A percentile compares a stretch with the other conserved stretches of the same genome.
Conservation (phyloP, 2,888 invertebrate species). For the Mylabris sibirica region DNA sequence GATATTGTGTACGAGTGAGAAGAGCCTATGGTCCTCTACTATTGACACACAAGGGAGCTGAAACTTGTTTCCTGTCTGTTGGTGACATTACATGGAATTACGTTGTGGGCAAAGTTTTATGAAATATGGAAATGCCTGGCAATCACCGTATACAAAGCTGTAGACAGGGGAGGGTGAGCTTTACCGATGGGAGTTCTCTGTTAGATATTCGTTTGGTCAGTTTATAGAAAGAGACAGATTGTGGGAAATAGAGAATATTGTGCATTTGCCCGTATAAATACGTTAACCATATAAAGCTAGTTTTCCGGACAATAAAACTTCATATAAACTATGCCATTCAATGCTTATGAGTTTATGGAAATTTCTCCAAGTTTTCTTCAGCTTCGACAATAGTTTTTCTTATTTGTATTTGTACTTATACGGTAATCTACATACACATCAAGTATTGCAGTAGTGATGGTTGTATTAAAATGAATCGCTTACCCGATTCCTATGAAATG, state of each 20-base stretch:
- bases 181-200: conserved; percentile 7
- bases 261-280: conserved; percentile 52
- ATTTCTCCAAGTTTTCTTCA: conserved; percentile 37
- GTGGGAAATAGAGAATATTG: conserved; percentile 33
- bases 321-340: conserved; percentile 56
- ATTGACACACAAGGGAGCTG: conserved; percentile 10
- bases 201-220: conserved; percentile 9
- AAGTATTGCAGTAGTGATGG: neutral
- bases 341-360: conserved; percentile 58
- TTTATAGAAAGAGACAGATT: conserved; percentile 9
- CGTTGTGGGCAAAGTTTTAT: conserved; percentile 55
- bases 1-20: conserved; percentile 2
- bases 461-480: neutral
- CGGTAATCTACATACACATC: neutral
- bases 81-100: conserved; percentile 45
- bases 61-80: conserved; percentile 37
- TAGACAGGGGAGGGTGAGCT: conserved; percentile 31
- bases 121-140: conserved; percentile 58
- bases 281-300: conserved; percentile 54
- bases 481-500: neutral
- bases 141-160: conserved; percentile 44
- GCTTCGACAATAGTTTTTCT: neutral
- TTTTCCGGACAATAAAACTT: conserved; percentile 59
- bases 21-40: neutral
- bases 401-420: neutral